Conservation (phyloP, 2,113 vertebrate genomes). For the Otolemur garnettii region DNA sequence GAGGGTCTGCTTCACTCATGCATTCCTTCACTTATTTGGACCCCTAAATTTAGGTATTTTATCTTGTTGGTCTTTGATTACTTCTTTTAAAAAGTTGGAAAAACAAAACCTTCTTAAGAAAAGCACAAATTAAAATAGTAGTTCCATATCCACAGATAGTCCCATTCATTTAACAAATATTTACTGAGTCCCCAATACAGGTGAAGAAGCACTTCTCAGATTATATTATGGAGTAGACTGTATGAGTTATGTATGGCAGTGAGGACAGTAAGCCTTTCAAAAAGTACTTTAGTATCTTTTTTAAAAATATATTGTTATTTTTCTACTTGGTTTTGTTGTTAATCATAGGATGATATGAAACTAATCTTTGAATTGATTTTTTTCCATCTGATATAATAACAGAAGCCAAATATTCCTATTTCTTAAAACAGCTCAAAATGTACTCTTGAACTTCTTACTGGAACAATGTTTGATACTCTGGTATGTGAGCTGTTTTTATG, state of each 20-base stretch:
- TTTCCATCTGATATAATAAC: constrained; percentile 66
- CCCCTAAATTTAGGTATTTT: background rate
- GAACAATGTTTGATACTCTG: constrained; percentile 73
- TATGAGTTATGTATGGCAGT: background rate
- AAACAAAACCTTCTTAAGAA: background rate
- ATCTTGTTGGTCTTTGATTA: background rate
- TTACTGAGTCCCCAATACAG: constrained; percentile 31
- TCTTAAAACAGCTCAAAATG: constrained; percentile 65
- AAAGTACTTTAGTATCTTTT: constrained; percentile 41
- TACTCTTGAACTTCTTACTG: constrained; percentile 70
- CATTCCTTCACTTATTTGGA: background rate
- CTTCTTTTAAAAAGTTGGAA: constrained; percentile 37
- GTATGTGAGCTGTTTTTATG: constrained; percentile 62
- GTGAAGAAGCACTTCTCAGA: constrained; percentile 51
- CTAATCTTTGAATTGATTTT: constrained; percentile 50
- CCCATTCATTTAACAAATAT: constrained; percentile 33
- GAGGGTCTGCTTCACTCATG: background rate
- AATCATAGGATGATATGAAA: constrained; percentile 50
- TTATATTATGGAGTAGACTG: constrained; percentile 39
- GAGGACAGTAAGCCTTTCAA: background rate
- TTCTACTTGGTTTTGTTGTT: constrained; percentile 76
- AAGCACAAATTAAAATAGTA: constrained; percentile 71
- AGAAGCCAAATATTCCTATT: constrained; percentile 73
- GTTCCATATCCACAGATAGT: background rate
- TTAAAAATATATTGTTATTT: constrained; percentile 64